Percentiles rank a stretch among this genome's conserved stretches.
These are phyloP conservation scores for Corythornis vintsioides DNA, from an alignment of 2,113 vertebrate genomes.

Conservation along the genomic window DNA sequence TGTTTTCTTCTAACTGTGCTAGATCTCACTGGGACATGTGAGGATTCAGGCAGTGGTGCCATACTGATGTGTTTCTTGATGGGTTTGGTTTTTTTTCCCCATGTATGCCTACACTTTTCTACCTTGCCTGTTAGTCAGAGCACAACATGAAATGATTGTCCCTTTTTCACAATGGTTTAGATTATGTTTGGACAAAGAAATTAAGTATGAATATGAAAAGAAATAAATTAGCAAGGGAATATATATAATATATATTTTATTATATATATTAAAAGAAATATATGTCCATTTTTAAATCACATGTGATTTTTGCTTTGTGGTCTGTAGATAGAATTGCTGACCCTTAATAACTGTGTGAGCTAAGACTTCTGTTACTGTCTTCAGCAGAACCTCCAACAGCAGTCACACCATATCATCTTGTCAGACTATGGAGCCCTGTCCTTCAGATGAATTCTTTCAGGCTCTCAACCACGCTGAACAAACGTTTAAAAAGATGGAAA, in stretches of 20 bases:
- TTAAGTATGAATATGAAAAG: not conserved
- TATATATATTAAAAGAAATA: not conserved
- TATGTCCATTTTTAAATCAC: not conserved
- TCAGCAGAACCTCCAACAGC: conserved; percentile 88
- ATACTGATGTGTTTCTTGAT: not conserved
- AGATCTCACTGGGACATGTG: not conserved
- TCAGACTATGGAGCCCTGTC: conserved; percentile 92
- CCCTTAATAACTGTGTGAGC: not conserved
- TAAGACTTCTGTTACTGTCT: conserved; percentile 43
- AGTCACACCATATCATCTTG: conserved; percentile 88
- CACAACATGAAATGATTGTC: rapidly evolving
- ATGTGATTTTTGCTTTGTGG: not conserved
- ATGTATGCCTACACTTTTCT: not conserved
- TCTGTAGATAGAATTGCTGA: not conserved
- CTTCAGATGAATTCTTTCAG: conserved; percentile 93
- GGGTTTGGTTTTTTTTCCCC: rapidly evolving
- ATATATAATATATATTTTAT: not conserved
- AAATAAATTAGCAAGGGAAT: not conserved
- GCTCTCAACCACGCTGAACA: conserved; percentile 93
- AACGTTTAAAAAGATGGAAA: conserved; percentile 97
- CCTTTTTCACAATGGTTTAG: not conserved
- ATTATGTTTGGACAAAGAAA: not conserved
- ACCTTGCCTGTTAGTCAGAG: not conserved
- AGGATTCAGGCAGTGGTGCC: not conserved
- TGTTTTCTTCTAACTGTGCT: not conserved